phyloP scores from a whole-genome alignment of 2,888 invertebrate genomes.

The Saturnia japonica region DNA sequence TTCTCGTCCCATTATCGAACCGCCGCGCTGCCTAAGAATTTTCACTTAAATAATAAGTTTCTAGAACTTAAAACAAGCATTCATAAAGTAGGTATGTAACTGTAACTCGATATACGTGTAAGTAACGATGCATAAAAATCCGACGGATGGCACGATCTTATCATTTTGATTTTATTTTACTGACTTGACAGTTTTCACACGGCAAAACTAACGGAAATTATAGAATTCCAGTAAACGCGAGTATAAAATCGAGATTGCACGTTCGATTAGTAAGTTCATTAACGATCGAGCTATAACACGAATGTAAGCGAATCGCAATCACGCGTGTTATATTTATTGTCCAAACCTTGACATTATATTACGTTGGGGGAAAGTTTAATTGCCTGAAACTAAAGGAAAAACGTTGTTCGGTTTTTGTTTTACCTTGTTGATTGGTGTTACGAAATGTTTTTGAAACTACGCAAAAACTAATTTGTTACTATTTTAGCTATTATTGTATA shows the following conservation, averaged over 20 bases:
- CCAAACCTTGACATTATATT: slow-evolving; percentile 23
- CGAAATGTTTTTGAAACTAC: slow-evolving; percentile 16
- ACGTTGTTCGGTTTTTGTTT: slow-evolving; percentile 18
- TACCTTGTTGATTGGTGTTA: slow-evolving; percentile 11
- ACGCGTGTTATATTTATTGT: slow-evolving; percentile 17
- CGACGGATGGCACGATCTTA: neutral
- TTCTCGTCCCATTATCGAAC: too few relatives aligned
- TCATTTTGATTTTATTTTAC: neutral
- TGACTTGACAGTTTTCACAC: neutral
- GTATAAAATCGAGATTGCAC: slow-evolving; percentile 7
- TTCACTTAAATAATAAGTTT: too few relatives aligned
- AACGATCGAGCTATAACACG: slow-evolving; percentile 3
- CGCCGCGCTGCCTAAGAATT: too few relatives aligned
- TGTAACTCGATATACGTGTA: neutral
- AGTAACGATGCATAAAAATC: neutral
- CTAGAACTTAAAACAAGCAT: too few relatives aligned
- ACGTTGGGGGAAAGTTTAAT: slow-evolving; percentile 23
- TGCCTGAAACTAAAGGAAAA: slow-evolving; percentile 18
- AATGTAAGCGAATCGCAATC: slow-evolving; percentile 4
- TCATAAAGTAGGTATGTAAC: too few relatives aligned
- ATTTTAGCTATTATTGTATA: neutral
- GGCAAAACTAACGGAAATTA: neutral
- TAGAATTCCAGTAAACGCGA: neutral
- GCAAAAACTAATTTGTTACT: slow-evolving; percentile 12
- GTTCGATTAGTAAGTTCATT: slow-evolving; percentile 17